Base-by-base conservation (phyloP, 1,140 invertebrate genomes). In the Drosophila erecta region DNA sequence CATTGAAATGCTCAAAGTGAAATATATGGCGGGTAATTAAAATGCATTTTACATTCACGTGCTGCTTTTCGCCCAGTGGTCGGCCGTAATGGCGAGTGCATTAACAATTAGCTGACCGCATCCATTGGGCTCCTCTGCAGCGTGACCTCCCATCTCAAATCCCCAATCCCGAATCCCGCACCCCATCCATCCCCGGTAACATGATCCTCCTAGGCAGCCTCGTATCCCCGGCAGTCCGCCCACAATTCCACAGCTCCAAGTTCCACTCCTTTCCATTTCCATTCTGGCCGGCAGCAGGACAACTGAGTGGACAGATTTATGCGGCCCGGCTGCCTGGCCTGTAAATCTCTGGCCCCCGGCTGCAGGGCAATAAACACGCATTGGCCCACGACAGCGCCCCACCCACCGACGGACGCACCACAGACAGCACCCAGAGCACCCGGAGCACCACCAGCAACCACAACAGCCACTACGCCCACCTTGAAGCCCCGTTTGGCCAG, bases 31-130 rank as follows among this genome's bases (percentile, higher is more conserved):
- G 79, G 80, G 65, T 89, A 89, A 90, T 89, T 89, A 89, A 89
- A 89, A 79, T 85, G 77, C 81, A 90, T 85, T 89, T 89, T 84
- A 85, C 73, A 78, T 84, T 78, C 66, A 83, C 66, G 73, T 24
- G 27, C n/a, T n/a, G 53, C 47, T 50, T 44, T 72, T 55, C 47
- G 79, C 14, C 51, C 46, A 58, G 74, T 78, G 73, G 46, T 62
- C 61, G 70, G 50, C 56, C 80, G 72, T 89, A 74, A 90, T 85
- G 80, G 80, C 78, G 80, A 90, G 85, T 85, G 80, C 78, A 89
- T 89, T 85, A 89, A 90, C 86, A 89, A 90, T 89, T 89, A 90
- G 81, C 66, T 77, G 76, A 89, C 85, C 85, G 81, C 85, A 80
- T 87, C 81, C 79, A 89, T 85, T 89, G 81, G 64, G 72, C 56